These are phyloP conservation scores for Nettapus auritus DNA, from an alignment of 2,113 vertebrate genomes.

Conservation along the genomic window DNA sequence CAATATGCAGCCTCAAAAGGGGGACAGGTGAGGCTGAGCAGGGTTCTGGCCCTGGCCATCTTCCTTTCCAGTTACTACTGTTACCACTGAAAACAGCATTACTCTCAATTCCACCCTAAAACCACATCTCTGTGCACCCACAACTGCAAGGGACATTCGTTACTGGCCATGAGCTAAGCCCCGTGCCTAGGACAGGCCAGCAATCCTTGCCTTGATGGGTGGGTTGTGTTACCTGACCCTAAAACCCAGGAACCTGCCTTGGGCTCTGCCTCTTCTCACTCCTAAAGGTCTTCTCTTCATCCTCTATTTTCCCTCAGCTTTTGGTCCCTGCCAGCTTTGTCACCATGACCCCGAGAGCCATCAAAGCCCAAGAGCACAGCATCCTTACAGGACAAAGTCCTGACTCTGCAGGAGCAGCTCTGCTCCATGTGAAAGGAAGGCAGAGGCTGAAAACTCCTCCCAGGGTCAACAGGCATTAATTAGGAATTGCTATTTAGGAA, in stretches of 20 bases:
- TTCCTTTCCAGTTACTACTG: background rate
- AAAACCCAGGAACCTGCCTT: background rate
- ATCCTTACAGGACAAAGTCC: background rate
- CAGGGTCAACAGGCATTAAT: background rate
- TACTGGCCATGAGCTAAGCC: background rate
- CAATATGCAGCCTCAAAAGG: background rate
- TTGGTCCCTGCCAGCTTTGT: background rate
- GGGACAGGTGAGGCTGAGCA: background rate
- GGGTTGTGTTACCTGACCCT: background rate
- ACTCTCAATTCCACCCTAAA: background rate
- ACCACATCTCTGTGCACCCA: background rate
- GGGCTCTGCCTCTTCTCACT: background rate
- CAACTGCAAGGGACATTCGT: background rate
- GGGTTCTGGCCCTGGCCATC: fast-evolving
- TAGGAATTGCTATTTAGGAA: background rate
- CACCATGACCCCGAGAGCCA: background rate
- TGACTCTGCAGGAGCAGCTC: background rate
- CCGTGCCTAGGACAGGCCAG: background rate
- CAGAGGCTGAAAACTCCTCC: background rate
- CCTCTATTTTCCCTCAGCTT: fast-evolving
- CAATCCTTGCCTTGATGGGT: background rate
- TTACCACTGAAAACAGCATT: background rate
- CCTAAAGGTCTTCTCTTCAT: background rate
- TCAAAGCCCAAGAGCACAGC: background rate
- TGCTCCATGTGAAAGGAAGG: background rate